These are phyloP conservation scores for Drosophila robusta DNA, from an alignment of 2,888 invertebrate species.

Conservation along the genomic window DNA sequence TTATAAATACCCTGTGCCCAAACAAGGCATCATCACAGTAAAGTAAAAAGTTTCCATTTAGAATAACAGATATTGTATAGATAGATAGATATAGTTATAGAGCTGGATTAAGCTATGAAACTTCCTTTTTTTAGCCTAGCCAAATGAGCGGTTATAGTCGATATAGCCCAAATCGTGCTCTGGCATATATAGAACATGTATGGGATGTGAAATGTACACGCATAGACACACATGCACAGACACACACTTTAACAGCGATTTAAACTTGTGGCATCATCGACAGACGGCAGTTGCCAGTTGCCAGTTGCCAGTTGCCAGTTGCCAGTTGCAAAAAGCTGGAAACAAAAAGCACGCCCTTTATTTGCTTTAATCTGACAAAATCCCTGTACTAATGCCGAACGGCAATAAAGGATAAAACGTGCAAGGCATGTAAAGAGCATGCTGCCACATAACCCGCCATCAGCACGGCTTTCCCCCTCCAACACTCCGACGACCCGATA, in stretches of 20 bases:
- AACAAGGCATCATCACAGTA: conserved; percentile 36
- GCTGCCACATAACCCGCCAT: conserved; percentile 36
- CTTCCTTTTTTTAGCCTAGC: background rate
- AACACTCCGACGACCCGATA: too few relatives aligned
- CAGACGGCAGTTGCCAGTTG: conserved; percentile 51
- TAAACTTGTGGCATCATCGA: conserved; percentile 72
- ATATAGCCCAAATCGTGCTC: conserved; percentile 13
- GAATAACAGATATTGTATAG: background rate
- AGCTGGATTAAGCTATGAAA: conserved; percentile 3
- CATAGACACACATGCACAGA: conserved; percentile 12
- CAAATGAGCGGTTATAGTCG: background rate
- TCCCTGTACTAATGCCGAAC: conserved; percentile 78
- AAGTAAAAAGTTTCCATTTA: background rate
- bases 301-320: conserved; percentile 16
- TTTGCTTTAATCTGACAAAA: conserved; percentile 78
- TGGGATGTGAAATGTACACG: conserved; percentile 19
- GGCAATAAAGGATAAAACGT: conserved; percentile 83
- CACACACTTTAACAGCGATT: conserved; percentile 53
- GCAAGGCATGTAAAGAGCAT: conserved; percentile 72
- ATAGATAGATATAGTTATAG: conserved; percentile 1
- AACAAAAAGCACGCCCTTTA: conserved; percentile 77
- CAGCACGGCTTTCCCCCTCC: background rate
- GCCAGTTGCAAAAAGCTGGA: conserved; percentile 43
- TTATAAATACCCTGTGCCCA: conserved; percentile 29
- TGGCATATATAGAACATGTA: conserved; percentile 1